Evolutionary conservation across 2,113 vertebrate species (phyloP).

Genomic region (Eulemur macaco): DNA sequence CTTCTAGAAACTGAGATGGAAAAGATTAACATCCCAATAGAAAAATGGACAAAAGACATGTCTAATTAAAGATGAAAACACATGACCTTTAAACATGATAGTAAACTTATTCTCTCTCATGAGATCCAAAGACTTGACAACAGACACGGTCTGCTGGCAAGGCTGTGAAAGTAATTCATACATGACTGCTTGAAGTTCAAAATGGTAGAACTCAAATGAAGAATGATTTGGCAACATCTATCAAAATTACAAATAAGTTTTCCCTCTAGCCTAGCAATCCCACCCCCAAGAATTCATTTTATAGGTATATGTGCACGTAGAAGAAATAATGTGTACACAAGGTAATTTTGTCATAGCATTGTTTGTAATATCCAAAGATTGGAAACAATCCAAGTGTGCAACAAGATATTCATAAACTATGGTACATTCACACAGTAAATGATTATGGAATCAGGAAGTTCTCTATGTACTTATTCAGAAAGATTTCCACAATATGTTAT

Average conservation of each 20-base stretch:
- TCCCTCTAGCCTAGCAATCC: neutral
- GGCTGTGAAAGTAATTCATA: neutral
- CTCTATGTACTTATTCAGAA: neutral
- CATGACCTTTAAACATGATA: neutral
- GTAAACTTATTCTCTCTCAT: neutral
- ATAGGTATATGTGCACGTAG: neutral
- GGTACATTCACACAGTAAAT: neutral
- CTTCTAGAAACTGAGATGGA: neutral
- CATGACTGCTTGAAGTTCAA: neutral
- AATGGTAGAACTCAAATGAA: neutral
- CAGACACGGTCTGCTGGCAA: neutral
- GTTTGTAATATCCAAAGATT: neutral
- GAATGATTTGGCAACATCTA: neutral
- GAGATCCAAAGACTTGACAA: constrained; percentile 17
- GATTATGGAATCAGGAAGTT: neutral
- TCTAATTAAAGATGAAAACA: constrained; percentile 3
- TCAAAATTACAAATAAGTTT: constrained; percentile 18
- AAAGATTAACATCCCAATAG: neutral
- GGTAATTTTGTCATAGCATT: neutral
- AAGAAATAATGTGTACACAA: neutral
- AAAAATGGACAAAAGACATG: neutral
- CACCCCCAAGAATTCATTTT: neutral
- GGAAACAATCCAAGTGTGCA: neutral
- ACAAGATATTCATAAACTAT: neutral
- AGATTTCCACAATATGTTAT: neutral